Evolutionary conservation across 2,888 invertebrate genomes (phyloP), one percentile per base, ranked within the genome.

Genomic region (Melanotus villosus): DNA sequence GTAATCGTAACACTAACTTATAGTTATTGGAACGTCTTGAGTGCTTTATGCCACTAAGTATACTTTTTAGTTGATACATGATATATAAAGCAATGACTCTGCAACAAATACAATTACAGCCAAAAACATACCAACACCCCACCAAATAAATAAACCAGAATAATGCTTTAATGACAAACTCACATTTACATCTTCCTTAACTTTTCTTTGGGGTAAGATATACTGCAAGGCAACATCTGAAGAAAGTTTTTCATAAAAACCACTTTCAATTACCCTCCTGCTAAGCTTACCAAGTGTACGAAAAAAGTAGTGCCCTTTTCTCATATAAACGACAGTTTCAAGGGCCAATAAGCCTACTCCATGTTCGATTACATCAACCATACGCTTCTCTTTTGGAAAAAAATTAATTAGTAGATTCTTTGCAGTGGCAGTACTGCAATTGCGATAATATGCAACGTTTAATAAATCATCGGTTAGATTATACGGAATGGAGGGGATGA

Each of bases 241-340:
- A 14, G 43, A 18, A 7, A 63, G 16, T 26, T 63, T 63, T 26
- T 63, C 54, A 9, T 38, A 34, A 30, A 54, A 52, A 4, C 63
- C 63, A 41, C 30, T 26, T 26, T 63, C 63, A 0, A 23, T 19
- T 19, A 63, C 16, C 32, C 52, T 26, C 7, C 26, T 26, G 5
- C 10, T 9, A 10, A 54, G 26, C 9, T 38, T 52, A 32, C 54
- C 54, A 21, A 63, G 43, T 0, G 54, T 52, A 36, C 9, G 0
- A 32, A 63, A 26, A 41, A 63, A 63, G 26, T 41, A 63, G 19
- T 63, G 63, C 6, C 63, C 63, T 30, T 63, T 52, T n/a, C 43
- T 21, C 38, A 63, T 63, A 7, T 12, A 18, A 7, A 63, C 7
- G 10, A 41, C 18, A 1, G 30, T 5, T 41, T 63, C 63, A 5